Base-by-base conservation (phyloP, 2,888 invertebrate genomes). In the Standfussiana lucernea region DNA sequence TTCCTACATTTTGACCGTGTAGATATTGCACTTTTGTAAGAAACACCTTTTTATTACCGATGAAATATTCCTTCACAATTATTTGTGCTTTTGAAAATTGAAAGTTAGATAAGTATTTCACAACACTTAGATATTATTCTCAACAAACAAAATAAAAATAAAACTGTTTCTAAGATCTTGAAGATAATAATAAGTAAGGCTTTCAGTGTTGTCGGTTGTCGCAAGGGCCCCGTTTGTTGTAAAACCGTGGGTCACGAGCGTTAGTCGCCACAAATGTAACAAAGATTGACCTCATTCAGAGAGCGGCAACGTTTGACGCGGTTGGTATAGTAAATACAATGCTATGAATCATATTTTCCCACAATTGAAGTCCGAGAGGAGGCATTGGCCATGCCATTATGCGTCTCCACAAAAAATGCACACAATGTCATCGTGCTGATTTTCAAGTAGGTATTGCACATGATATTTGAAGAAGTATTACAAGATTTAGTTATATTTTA, bases 321-420 rank as follows among this genome's bases (percentile, higher is more conserved):
- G 91, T 91, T 89, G 86, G 89, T 86, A 88, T 91, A 89, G 87
- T 90, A 91, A 92, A 91, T 89, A 94, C 93, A 95, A 94, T 94
- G 88, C 89, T 77, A 89, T 95, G 95, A 95, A 90, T 95, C 95
- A 95, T 91, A 91, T 93, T 92, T 93, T 95, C 93, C 90, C 91
- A 92, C 91, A 92, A 93, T 90, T 89, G 80, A 83, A 83, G 79
- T 82, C 82, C 80, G 80, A 89, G 89, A 85, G 88, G 88, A 86
- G 86, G 85, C 88, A 87, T 83, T 89, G 87, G 86, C 87, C 85
- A 80, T 73, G 80, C 75, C 75, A 85, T 85, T 72, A 71, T 62
- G 72, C 68, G 74, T 61, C 72, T 65, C 40, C 66, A 75, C 77
- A 85, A 81, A 89, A 85, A 87, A 76, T 75, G 73, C 77, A 78